phyloP scores from a whole-genome alignment of 2,113 vertebrate species.

The Phainopepla nitens region DNA sequence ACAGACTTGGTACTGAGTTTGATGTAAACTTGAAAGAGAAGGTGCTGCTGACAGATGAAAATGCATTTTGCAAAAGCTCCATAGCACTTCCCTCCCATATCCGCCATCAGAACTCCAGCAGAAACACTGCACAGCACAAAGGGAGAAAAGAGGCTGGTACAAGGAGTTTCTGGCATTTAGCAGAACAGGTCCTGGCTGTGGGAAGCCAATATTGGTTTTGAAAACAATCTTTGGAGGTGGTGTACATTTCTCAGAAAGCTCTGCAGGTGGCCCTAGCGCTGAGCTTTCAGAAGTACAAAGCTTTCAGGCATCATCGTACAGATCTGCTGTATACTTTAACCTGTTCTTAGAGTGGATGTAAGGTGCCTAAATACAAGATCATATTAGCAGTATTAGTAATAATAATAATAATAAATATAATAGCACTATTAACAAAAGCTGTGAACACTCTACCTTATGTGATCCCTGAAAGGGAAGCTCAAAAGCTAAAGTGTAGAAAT shows the following conservation, averaged over 20 bases:
- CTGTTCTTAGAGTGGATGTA: background rate
- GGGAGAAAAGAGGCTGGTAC: background rate
- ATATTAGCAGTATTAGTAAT: background rate
- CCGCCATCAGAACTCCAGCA: background rate
- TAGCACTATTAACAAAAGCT: background rate
- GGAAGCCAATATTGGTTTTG: background rate
- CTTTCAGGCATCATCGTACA: background rate
- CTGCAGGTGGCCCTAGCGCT: background rate
- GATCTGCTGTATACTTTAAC: background rate
- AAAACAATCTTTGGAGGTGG: background rate
- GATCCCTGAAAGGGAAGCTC: background rate
- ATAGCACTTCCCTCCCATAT: background rate
- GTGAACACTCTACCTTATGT: background rate
- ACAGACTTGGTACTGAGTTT: background rate
- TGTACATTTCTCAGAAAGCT: background rate
- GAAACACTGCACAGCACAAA: background rate
- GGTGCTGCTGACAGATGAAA: background rate
- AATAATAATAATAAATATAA: background rate
- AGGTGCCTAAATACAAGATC: background rate
- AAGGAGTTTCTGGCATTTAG: background rate
- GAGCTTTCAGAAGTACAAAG: background rate
- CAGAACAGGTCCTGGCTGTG: background rate
- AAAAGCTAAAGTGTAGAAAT: background rate
- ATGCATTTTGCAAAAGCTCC: background rate
- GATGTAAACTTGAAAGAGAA: background rate